These are phyloP conservation scores for Salvator merianae DNA, from an alignment of 2,113 vertebrate species.

Conservation along the genomic window DNA sequence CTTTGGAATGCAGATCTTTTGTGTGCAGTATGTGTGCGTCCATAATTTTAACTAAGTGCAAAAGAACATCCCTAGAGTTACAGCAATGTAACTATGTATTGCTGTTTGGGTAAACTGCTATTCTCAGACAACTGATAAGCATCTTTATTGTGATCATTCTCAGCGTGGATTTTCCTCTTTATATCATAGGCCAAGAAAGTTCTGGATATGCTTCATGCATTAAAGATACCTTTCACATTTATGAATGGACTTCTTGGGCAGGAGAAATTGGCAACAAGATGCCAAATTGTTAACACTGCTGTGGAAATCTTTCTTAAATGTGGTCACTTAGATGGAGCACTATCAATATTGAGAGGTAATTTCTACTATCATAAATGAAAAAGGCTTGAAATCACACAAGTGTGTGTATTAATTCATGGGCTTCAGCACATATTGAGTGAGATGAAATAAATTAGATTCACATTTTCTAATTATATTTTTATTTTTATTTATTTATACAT, in stretches of 20 bases:
- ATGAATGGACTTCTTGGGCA: conserved; percentile 84
- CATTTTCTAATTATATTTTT: neutral
- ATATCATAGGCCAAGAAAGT: conserved; percentile 82
- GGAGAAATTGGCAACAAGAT: conserved; percentile 79
- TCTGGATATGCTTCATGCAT: conserved; percentile 78
- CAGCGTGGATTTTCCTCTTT: conserved; percentile 25
- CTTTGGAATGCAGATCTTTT: neutral
- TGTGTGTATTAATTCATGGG: neutral
- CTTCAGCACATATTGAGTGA: neutral
- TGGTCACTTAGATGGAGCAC: conserved; percentile 82
- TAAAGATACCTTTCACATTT: conserved; percentile 81
- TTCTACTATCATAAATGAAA: conserved; percentile 1
- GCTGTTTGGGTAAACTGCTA: neutral
- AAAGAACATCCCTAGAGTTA: neutral
- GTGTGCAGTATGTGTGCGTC: neutral
- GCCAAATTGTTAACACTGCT: conserved; percentile 87
- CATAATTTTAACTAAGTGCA: neutral
- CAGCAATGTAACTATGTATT: neutral
- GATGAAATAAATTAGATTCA: neutral
- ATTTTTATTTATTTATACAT: too few species aligned
- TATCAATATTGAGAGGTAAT: conserved; percentile 85
- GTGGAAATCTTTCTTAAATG: conserved; percentile 87
- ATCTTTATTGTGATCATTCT: neutral
- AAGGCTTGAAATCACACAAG: neutral
- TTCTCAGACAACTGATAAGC: neutral